Conservation (phyloP, 1,140 invertebrate species). For the Micrasema longulum region DNA sequence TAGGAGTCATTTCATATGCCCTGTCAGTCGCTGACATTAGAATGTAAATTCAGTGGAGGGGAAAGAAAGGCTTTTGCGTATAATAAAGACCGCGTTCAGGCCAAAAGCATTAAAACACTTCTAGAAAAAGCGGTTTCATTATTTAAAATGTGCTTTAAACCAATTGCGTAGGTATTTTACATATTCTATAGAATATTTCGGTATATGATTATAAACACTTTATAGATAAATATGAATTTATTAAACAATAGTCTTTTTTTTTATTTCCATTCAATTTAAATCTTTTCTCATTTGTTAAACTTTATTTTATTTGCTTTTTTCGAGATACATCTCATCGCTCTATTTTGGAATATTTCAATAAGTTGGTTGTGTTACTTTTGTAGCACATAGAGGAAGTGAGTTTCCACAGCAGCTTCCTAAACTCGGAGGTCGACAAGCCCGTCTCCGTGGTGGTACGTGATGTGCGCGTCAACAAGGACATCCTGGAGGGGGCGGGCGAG, state of each 20-base stretch:
- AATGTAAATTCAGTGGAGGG: background rate
- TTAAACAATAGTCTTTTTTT: background rate
- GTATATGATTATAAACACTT: too few relatives aligned
- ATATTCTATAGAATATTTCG: too few relatives aligned
- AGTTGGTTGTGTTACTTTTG: constrained; percentile 64
- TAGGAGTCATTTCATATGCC: background rate
- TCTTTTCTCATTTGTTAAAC: background rate
- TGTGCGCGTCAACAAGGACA: constrained; percentile 86
- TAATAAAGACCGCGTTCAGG: background rate
- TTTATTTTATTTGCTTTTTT: too few relatives aligned
- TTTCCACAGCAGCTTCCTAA: constrained; percentile 89
- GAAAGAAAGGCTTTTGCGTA: background rate
- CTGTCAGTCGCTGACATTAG: background rate
- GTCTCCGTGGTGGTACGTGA: constrained; percentile 86
- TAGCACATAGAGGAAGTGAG: constrained; percentile 89
- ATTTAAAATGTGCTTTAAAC: too few relatives aligned
- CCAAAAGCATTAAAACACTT: background rate
- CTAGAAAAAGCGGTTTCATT: background rate
- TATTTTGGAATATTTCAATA: too few relatives aligned
- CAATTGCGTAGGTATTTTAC: background rate
- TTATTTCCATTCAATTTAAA: background rate
- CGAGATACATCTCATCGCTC: too few relatives aligned
- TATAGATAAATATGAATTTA: too few relatives aligned
- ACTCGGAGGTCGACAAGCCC: constrained; percentile 89
- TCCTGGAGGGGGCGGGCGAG: constrained; percentile 65